phyloP scores from a whole-genome alignment of 1,140 invertebrate genomes.

The Epicauta chinensis region DNA sequence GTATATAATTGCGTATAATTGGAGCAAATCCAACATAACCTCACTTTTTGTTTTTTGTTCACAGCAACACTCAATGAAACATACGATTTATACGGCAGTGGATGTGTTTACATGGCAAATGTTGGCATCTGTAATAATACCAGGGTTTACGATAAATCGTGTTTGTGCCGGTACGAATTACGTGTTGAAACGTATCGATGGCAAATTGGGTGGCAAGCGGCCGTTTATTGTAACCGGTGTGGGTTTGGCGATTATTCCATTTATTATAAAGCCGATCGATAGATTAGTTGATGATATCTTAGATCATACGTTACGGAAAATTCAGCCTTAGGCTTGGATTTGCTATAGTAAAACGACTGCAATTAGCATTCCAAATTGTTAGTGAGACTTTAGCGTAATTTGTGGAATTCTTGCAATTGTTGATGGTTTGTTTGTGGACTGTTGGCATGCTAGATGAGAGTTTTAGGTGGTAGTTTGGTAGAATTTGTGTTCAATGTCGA shows the following conservation, averaged over 20 bases:
- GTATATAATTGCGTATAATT: conserved; percentile 45
- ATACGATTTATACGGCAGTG: conserved; percentile 55
- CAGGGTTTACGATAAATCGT: conserved; percentile 88
- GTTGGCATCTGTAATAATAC: conserved; percentile 85
- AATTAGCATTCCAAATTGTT: no score
- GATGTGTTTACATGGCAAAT: conserved; percentile 92
- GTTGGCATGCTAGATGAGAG: no score
- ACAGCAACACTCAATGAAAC: conserved; percentile 17
- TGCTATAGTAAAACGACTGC: no score
- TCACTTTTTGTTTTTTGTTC: no score
- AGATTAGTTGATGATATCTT: conserved; percentile 67
- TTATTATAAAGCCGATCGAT: conserved; percentile 93
- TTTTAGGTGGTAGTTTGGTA: no score
- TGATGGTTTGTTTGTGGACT: no score
- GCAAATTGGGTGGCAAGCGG: no score
- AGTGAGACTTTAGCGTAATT: no score
- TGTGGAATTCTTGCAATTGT: no score
- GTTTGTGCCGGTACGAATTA: conserved; percentile 60
- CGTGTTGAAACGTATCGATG: conserved; percentile 45
- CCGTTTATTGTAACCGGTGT: conserved; percentile 69
- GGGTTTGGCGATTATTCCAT: conserved; percentile 78
- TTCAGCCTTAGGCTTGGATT: no score
- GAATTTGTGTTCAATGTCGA: no score
- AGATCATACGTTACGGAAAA: conserved; percentile 54
- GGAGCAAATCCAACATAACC: background rate